Evolutionary conservation across 2,888 invertebrate genomes (phyloP), one percentile per base, ranked within the genome.

Genomic region (Temnothorax rugatulus): DNA sequence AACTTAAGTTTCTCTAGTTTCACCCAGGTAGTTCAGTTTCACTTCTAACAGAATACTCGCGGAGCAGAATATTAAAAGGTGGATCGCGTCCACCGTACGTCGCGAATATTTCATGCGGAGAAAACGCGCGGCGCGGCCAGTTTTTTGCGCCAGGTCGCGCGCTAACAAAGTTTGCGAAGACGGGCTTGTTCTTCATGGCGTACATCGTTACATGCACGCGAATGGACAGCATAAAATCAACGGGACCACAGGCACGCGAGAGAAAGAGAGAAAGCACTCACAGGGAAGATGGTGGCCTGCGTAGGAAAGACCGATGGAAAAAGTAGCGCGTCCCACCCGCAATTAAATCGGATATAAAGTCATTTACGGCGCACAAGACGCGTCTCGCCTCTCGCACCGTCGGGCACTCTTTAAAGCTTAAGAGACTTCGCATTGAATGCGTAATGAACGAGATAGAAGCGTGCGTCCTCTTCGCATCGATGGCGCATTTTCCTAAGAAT

Each of bases 401-500:
- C 81, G 83, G 34, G 82, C 82, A 63, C 57, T 66, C 76, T 63
- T 68, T 52, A 57, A 63, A 21, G 57, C 74, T 66, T 64, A 52
- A 57, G 76, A 57, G 85, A 79, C 73, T 47, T 82, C 61, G 86
- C 79, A 89, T 91, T 91, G 89, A 91, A 88, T 75, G 85, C 77
- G 83, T 90, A 90, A 91, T 91, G 85, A 88, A 89, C 84, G 76
- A 75, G 34, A 76, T 82, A 86, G 82, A 83, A 59, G 44, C 81
- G 71, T 68, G n/a, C 74, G 41, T 75, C 18, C 18, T 68, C 18
- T 68, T 52, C 50, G 75, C 81, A 71, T 64, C 73, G 79, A 77
- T 64, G 64, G 52, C 57, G 61, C 85, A 87, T 86, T 89, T 89
- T 88, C 88, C 84, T 87, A 85, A 87, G 90, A 88, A 88, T 90